Evolutionary conservation across 2,888 invertebrate genomes (phyloP).

Genomic region (Salticus scenicus): DNA sequence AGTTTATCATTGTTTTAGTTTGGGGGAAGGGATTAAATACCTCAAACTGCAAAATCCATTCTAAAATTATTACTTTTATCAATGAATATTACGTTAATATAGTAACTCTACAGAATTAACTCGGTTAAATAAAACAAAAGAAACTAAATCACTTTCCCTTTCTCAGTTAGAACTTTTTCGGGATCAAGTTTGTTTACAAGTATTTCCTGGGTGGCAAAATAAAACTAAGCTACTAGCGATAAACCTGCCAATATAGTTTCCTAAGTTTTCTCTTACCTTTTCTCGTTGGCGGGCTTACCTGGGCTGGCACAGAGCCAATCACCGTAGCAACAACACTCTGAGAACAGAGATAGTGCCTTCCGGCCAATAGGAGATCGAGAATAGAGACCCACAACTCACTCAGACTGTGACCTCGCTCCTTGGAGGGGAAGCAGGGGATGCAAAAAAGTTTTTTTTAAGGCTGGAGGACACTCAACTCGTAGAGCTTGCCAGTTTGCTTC

Average conservation of each 20-base stretch:
- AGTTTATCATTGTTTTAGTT: too few species aligned
- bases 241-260: not conserved
- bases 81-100: too few species aligned
- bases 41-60: too few species aligned
- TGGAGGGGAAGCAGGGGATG: not conserved
- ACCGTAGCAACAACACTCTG: slow-evolving; percentile 19
- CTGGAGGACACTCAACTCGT: slow-evolving; percentile 52
- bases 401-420: slow-evolving; percentile 54
- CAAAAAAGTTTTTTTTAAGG: slow-evolving; percentile 21
- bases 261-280: not conserved
- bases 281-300: slow-evolving; percentile 50
- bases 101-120: too few species aligned
- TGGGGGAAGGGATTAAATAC: too few species aligned
- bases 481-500: not conserved
- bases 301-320: slow-evolving; percentile 50
- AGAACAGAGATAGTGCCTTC: slow-evolving; percentile 38
- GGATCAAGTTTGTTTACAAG: too few species aligned
- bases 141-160: too few species aligned
- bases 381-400: slow-evolving; percentile 52
- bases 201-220: too few species aligned
- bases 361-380: slow-evolving; percentile 19
- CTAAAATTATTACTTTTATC: too few species aligned
- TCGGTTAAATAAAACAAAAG: too few species aligned
- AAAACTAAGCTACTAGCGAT: too few species aligned
- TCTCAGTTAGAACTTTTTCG: too few species aligned